Evolutionary conservation across 2,888 invertebrate genomes (phyloP).

Genomic region (Cephus sareptanus): DNA sequence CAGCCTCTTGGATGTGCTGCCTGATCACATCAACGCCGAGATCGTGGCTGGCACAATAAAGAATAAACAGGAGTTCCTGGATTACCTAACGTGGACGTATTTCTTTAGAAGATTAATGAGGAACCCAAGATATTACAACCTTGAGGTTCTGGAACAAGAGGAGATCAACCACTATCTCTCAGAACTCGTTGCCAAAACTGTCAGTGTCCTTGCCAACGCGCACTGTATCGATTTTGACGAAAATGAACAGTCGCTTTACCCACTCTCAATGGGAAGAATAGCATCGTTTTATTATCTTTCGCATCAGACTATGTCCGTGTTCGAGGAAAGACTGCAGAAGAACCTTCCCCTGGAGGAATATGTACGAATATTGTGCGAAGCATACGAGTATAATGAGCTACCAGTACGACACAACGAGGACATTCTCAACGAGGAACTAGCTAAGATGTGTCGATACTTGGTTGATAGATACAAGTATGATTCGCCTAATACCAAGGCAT

Average conservation of each 20-base stretch:
- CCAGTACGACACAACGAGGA: slow-evolving; percentile 99
- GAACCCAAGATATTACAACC: slow-evolving; percentile 91
- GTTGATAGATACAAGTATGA: slow-evolving; percentile 83
- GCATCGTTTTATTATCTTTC: slow-evolving; percentile 97
- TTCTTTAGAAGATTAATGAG: slow-evolving; percentile 92
- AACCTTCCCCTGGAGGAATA: slow-evolving; percentile 78
- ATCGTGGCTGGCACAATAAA: slow-evolving; percentile 95
- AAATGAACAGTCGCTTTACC: slow-evolving; percentile 65
- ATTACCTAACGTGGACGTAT: slow-evolving; percentile 99
- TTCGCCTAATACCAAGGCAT: slow-evolving; percentile 94
- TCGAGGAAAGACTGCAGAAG: slow-evolving; percentile 76
- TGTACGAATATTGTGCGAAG: slow-evolving; percentile 82
- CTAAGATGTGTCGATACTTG: slow-evolving; percentile 78
- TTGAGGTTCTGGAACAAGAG: slow-evolving; percentile 77
- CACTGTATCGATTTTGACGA: slow-evolving; percentile 84
- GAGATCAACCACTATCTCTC: slow-evolving; percentile 83
- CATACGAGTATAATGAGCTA: slow-evolving; percentile 90
- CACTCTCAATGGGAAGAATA: slow-evolving; percentile 83
- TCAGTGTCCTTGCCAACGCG: slow-evolving; percentile 78
- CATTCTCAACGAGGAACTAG: slow-evolving; percentile 88
- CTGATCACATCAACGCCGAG: slow-evolving; percentile 98
- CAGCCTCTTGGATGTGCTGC: slow-evolving; percentile 87
- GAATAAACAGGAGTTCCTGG: slow-evolving; percentile 90
- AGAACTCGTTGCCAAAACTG: slow-evolving; percentile 80
- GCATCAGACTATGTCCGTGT: slow-evolving; percentile 89